phyloP scores from a whole-genome alignment of 92 coral and sea anemone genomes.

The Epizoanthus fatuus region DNA sequence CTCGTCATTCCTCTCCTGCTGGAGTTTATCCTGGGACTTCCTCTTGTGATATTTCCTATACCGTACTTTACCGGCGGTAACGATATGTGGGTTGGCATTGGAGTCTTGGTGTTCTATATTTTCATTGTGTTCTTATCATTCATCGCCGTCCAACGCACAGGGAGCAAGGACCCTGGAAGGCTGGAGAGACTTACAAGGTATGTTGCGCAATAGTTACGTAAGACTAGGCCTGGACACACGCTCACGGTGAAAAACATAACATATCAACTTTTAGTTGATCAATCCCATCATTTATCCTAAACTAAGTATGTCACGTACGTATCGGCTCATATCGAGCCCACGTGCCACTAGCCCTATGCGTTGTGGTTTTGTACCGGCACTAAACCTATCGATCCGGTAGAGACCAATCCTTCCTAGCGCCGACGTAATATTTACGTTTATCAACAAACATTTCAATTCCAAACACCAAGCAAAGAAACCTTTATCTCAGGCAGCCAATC shows the following conservation, averaged over 20 bases:
- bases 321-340: too few relatives aligned
- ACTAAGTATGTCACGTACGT: too few relatives aligned
- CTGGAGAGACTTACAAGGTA: slow-evolving; percentile 76
- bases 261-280: not conserved
- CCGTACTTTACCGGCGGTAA: slow-evolving; percentile 63
- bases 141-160: slow-evolving; percentile 65
- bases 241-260: too few relatives aligned
- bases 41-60: slow-evolving; percentile 69
- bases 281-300: not conserved
- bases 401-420: too few relatives aligned
- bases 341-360: too few relatives aligned
- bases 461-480: too few relatives aligned
- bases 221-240: not conserved
- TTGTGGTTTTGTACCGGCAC: too few relatives aligned
- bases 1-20: slow-evolving; percentile 63
- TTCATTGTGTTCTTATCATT: slow-evolving; percentile 42
- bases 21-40: slow-evolving; percentile 59
- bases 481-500: too few relatives aligned
- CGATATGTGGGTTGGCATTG: slow-evolving; percentile 60
- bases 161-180: slow-evolving; percentile 65
- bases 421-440: too few relatives aligned
- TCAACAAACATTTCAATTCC: too few relatives aligned
- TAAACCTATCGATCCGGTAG: too few relatives aligned
- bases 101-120: slow-evolving; percentile 56
- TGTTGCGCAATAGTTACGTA: not conserved